phyloP scores from a whole-genome alignment of 1,140 invertebrate species.

The Zophobas morio region DNA sequence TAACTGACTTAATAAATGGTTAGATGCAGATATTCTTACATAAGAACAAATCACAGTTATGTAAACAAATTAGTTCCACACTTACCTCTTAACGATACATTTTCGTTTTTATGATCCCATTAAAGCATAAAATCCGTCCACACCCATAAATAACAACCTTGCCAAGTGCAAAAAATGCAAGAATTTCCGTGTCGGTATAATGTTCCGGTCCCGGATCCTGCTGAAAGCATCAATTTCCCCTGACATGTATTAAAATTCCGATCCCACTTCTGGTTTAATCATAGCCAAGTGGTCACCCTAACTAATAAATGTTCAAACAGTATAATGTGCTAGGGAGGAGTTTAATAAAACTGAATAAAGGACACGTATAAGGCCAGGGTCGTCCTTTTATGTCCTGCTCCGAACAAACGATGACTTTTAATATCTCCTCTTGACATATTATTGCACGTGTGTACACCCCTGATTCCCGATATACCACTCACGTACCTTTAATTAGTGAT shows the following conservation, averaged over 20 bases:
- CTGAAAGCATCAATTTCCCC: conserved; percentile 60
- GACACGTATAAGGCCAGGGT: conserved; percentile 41
- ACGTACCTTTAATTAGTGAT: conserved; percentile 53
- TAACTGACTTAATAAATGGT: too few species aligned
- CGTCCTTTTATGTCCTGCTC: conserved; percentile 48
- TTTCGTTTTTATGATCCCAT: conserved; percentile 15
- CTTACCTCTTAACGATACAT: conserved; percentile 1
- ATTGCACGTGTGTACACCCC: conserved; percentile 31
- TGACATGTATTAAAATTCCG: conserved; percentile 65
- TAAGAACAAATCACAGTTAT: conserved; percentile 4
- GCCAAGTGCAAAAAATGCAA: conserved; percentile 6
- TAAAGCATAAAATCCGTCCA: conserved; percentile 15
- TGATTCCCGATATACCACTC: not conserved
- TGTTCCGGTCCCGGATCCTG: conserved; percentile 32
- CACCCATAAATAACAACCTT: conserved; percentile 20
- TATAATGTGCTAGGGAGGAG: conserved; percentile 60
- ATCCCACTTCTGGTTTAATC: conserved; percentile 61
- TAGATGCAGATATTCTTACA: not conserved
- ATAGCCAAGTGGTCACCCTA: conserved; percentile 63
- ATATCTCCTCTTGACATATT: conserved; percentile 48
- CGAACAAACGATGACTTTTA: conserved; percentile 59
- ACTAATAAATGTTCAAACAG: conserved; percentile 65
- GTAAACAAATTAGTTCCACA: conserved; percentile 11
- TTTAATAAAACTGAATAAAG: conserved; percentile 53
- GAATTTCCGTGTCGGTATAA: conserved; percentile 19